These are phyloP conservation scores for Boulengeromyrus knoepffleri DNA, from an alignment of 2,113 vertebrate genomes.

Conservation along the genomic window DNA sequence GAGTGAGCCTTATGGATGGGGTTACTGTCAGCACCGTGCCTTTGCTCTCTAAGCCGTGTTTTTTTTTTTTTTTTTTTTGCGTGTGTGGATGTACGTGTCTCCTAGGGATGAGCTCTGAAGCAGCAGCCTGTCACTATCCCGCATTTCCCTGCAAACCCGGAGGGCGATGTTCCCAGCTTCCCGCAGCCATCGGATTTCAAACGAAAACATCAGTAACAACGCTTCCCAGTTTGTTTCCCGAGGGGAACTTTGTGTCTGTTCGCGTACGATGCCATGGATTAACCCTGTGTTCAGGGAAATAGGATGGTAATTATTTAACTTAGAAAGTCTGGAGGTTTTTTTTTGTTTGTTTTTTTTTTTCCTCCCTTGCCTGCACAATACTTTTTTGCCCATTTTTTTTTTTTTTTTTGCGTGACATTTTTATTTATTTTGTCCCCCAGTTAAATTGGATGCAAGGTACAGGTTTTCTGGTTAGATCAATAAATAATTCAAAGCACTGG, in stretches of 20 bases:
- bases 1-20: background rate
- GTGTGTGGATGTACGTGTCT: constrained; percentile 30
- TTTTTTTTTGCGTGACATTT: constrained; percentile 8
- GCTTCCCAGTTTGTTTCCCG: constrained; percentile 30
- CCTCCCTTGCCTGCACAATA: constrained; percentile 40
- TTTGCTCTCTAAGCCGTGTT: background rate
- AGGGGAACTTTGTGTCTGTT: constrained; percentile 23
- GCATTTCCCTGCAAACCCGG: constrained; percentile 46
- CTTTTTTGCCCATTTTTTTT: constrained; percentile 13
- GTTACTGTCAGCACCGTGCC: no score
- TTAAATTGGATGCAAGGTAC: constrained; percentile 23
- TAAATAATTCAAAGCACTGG: constrained; percentile 38
- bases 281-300: constrained; percentile 27
- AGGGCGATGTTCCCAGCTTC: constrained; percentile 66
- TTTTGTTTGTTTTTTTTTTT: constrained; percentile 34
- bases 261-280: constrained; percentile 25
- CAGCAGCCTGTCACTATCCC: constrained; percentile 44
- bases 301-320: constrained; percentile 63
- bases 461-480: constrained; percentile 32
- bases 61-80: background rate
- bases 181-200: constrained; percentile 46
- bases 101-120: constrained; percentile 94
- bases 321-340: constrained; percentile 60
- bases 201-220: constrained; percentile 57
- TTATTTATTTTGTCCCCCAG: constrained; percentile 24